Evolutionary conservation across 2,113 vertebrate genomes (phyloP), one percentile per base, ranked within the genome.

Genomic region (Coptodon bakossiorum): DNA sequence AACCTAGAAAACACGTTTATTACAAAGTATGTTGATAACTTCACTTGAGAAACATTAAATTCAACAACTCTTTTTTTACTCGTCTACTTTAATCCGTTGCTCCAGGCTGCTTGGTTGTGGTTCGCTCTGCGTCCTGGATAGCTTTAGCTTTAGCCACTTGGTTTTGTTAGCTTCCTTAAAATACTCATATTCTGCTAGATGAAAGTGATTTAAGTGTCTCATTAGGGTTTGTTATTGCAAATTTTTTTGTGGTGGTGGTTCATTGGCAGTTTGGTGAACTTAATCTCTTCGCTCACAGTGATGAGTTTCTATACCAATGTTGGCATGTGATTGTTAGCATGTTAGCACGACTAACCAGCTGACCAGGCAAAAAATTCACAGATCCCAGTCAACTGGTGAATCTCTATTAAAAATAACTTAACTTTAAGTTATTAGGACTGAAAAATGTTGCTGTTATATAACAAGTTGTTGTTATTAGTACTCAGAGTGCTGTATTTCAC

Each of bases 41-140:
- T 66, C 31, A 36, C 31, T 9, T 11, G 61, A 66, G 5, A 16
- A 66, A 66, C 31, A 66, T 6, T 17, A 19, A 66, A 17, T n/a
- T 66, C 9, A 36, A 66, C 29, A 19, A 19, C 9, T 63, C 2
- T 61, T 61, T 13, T 27, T 63, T 61, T 17, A 36, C 61, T 38
- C 0, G 2, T 36, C 1, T 66, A 12, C 0, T 22, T 22, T 63
- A 34, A 63, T 36, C 31, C 6, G 1, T 22, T 66, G 10, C 34
- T 66, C 61, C 19, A 63, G 59, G 9, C 31, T 34, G 59, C 61
- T 38, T 19, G 34, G 4, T 66, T 66, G 34, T 66, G 13, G 36
- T 14, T 68, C 2, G 19, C n/a, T 1, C 38, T 43, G n/a, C 5
- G 0, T 14, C 22, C 3, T 43, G 36, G 66, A 71, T 43, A 40